phyloP scores from a whole-genome alignment of 2,888 invertebrate genomes.

The Amphipyra tragopoginis region DNA sequence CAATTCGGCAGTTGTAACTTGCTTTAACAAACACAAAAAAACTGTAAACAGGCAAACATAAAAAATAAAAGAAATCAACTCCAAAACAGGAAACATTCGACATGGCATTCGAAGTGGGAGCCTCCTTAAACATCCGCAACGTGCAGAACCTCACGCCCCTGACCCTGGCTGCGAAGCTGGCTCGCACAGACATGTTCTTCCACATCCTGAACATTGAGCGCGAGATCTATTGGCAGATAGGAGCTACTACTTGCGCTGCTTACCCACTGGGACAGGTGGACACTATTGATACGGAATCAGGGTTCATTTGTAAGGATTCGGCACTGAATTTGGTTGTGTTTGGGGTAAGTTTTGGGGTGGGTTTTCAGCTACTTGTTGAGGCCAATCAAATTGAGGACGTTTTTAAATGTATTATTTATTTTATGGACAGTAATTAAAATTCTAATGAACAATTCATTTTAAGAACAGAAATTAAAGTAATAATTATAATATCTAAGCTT shows the following conservation, averaged over 20 bases:
- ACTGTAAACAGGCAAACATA: too few species aligned
- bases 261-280: constrained; percentile 98
- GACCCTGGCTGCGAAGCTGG: constrained; percentile 97
- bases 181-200: constrained; percentile 98
- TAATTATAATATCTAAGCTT: neutral
- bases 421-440: too few species aligned
- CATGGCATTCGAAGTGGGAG: constrained; percentile 98
- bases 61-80: too few species aligned
- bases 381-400: too few species aligned
- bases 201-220: constrained; percentile 98
- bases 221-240: constrained; percentile 99
- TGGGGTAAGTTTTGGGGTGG: constrained; percentile 93
- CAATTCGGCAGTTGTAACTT: too few species aligned
- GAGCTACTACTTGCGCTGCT: constrained; percentile 98
- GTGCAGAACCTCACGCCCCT: constrained; percentile 96
- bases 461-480: neutral
- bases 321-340: constrained; percentile 98
- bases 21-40: too few species aligned
- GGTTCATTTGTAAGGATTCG: constrained; percentile 98
- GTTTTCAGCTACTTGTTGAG: neutral
- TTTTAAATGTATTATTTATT: too few species aligned
- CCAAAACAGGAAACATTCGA: constrained; percentile 95
- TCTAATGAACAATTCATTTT: neutral
- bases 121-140: constrained; percentile 96
- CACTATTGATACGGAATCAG: constrained; percentile 97